Conservation (phyloP, 2,888 invertebrate genomes). For the Plagodis dolabraria region DNA sequence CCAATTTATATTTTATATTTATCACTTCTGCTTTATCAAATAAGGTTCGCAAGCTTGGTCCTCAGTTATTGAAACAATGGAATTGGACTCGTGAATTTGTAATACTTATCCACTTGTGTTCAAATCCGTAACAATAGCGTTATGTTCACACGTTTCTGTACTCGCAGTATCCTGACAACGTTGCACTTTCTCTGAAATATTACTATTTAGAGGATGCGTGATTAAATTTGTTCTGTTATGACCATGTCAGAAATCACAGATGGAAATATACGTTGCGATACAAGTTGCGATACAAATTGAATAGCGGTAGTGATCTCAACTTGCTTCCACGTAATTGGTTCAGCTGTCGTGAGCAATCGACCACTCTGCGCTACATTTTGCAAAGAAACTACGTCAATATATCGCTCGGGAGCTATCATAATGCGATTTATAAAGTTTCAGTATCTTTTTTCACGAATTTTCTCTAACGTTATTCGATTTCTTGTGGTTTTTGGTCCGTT, state of each 20-base stretch:
- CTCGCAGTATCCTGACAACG: background rate
- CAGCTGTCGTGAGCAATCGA: slow-evolving; percentile 37
- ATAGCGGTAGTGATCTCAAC: slow-evolving; percentile 17
- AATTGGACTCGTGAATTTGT: slow-evolving; percentile 36
- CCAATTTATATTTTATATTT: slow-evolving; percentile 31
- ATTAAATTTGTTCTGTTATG: background rate
- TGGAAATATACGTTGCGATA: slow-evolving; percentile 25
- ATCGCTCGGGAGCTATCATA: slow-evolving; percentile 38
- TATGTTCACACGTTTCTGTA: slow-evolving; percentile 12
- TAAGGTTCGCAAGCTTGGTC: slow-evolving; percentile 31
- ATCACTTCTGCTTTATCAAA: slow-evolving; percentile 28
- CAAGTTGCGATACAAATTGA: slow-evolving; percentile 27
- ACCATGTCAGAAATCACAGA: background rate
- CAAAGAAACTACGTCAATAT: slow-evolving; percentile 38
- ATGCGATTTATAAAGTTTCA: slow-evolving; percentile 39
- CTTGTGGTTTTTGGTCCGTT: slow-evolving; percentile 15
- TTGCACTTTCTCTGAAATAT: slow-evolving; percentile 22
- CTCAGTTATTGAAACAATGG: slow-evolving; percentile 38
- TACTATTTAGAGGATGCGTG: slow-evolving; percentile 10
- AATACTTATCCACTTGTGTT: slow-evolving; percentile 34
- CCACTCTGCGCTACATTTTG: slow-evolving; percentile 32
- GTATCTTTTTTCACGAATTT: slow-evolving; percentile 27
- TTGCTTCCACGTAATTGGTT: slow-evolving; percentile 35
- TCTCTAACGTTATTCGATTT: slow-evolving; percentile 19
- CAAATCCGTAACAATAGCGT: slow-evolving; percentile 35